phyloP scores from a whole-genome alignment of 2,113 vertebrate genomes.

The Mus spicilegus region DNA sequence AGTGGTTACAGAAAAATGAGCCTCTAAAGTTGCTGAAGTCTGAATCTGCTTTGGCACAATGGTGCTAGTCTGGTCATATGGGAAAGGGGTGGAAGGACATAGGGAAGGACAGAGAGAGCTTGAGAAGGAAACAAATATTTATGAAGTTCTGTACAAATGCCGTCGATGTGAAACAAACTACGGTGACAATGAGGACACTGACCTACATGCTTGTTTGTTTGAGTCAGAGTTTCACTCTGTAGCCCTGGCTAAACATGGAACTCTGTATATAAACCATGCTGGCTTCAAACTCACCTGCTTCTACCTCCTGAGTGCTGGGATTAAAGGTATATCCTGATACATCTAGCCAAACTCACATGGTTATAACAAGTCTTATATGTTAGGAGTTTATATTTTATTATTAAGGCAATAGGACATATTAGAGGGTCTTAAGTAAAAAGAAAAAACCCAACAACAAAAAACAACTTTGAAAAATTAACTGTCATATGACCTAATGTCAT shows the following conservation, averaged over 20 bases:
- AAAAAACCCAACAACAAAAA: no score
- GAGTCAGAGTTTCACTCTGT: no score
- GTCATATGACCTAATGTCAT: not conserved
- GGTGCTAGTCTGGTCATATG: not conserved
- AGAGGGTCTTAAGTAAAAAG: not conserved
- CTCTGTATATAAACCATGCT: not conserved
- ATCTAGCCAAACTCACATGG: not conserved
- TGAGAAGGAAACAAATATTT: not conserved
- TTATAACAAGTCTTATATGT: not conserved
- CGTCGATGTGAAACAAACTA: not conserved
- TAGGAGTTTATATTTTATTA: not conserved
- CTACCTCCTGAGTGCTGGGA: not conserved
- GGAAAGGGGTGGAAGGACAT: fast-evolving
- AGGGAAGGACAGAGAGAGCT: not conserved
- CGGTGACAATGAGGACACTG: not conserved
- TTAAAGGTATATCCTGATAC: not conserved
- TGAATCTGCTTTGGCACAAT: not conserved
- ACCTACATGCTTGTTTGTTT: not conserved
- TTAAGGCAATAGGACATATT: not conserved
- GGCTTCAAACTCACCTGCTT: not conserved
- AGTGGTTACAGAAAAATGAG: not conserved
- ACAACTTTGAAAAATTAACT: no score
- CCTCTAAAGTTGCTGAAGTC: not conserved
- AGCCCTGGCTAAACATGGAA: not conserved
- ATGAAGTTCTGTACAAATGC: not conserved